Percentiles rank a stretch among this genome's conserved stretches.
Conservation (phyloP, 2,113 vertebrate species). For the Mohoua ochrocephala region DNA sequence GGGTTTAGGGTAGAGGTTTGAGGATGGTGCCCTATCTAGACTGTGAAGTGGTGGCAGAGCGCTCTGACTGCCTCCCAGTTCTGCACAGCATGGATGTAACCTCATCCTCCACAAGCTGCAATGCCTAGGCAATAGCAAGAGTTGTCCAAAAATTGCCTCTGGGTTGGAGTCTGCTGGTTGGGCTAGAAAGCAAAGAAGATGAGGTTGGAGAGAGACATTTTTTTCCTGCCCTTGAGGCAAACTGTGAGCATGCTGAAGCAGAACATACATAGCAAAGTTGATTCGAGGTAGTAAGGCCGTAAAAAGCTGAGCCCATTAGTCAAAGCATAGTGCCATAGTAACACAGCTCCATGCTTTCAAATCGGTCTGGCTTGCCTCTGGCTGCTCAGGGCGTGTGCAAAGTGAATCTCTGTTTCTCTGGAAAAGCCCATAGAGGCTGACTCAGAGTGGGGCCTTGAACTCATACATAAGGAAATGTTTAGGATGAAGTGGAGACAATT, state of each 20-base stretch:
- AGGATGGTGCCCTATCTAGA: neutral
- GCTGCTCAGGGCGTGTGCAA: slow-evolving; percentile 15
- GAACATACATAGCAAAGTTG: neutral
- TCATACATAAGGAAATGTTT: neutral
- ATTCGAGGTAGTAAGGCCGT: neutral
- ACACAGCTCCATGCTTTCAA: slow-evolving; percentile 15
- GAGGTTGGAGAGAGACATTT: neutral
- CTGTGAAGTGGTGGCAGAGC: neutral
- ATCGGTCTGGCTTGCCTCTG: slow-evolving; percentile 41
- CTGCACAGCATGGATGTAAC: neutral
- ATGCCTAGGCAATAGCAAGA: neutral
- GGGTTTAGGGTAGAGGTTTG: neutral
- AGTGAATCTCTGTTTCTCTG: slow-evolving; percentile 9
- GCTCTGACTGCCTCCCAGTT: neutral
- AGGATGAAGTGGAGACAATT: neutral
- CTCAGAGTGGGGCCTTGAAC: neutral
- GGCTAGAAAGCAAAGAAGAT: neutral
- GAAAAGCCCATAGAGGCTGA: neutral
- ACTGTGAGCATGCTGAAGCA: slow-evolving; percentile 4
- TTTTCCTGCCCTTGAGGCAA: slow-evolving; percentile 11
- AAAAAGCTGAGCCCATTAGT: slow-evolving; percentile 41
- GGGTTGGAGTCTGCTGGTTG: neutral
- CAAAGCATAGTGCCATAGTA: slow-evolving; percentile 19
- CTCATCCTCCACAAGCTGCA: neutral
- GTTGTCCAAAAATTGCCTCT: neutral